Base-by-base conservation (phyloP, 2,797 vertebrate genomes). In the Girardinus metallicus region DNA sequence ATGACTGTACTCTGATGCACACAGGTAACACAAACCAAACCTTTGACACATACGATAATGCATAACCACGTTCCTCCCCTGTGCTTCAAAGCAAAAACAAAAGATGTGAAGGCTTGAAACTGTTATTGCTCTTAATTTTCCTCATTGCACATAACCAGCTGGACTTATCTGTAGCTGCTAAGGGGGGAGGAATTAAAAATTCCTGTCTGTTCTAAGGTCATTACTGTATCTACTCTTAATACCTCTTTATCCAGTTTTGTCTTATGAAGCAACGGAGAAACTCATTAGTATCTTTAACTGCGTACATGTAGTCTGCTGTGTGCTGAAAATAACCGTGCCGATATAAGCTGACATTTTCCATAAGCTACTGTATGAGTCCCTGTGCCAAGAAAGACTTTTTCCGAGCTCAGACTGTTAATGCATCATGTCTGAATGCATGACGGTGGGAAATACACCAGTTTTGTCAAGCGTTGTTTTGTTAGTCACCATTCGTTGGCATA, bases 91-190 rank as follows among this genome's bases (percentile, higher is more conserved):
- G 77, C 88, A 77, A 85, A 86, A 86, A 89, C 60, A 66, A 91
- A 87, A 82, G 86, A 86, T 78, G 87, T 87, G 82, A 95, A 93
- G 96, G 94, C 95, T 95, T 91, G 89, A 93, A 93, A 95, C 95
- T 96, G 95, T 96, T 95, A 94, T 34, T 86, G 91, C 92, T 90
- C 92, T 95, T 92, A 93, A 36, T 71, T 92, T 85, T 87, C 87
- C 88, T 90, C 88, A 68, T 87, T 83, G 91, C 91, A 94, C 83
- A 91, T 91, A 77, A 90, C 89, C 83, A 84, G 79, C 85, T 87
- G 85, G 84, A 85, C 81, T 66, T 81, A 83, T 91, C 85, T 89
- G 85, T 91, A 89, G 94, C 95, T 95, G 95, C 95, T 96, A 90
- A 81, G 88, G 16, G 68, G 80, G 80, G 83, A 78, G 82, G 82